A percentile compares a stretch with the other conserved stretches of the same genome.
phyloP scores from a whole-genome alignment of 1,140 invertebrate species.

The Caenorhabditis brenneri region DNA sequence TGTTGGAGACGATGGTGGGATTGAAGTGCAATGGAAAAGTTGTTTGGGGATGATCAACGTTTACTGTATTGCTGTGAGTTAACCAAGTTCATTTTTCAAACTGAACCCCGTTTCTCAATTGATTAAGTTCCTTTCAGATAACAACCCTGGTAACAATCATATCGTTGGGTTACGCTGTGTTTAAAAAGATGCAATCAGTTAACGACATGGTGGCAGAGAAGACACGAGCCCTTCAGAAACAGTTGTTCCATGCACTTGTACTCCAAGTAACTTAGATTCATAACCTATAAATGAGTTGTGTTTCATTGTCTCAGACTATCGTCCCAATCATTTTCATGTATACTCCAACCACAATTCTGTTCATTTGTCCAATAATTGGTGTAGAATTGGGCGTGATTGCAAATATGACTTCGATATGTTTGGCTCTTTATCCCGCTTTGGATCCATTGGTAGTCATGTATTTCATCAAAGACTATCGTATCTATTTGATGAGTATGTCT shows the following conservation, averaged over 20 bases:
- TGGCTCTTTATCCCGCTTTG: not conserved
- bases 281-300: not conserved
- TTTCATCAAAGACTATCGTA: not conserved
- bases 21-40: slow-evolving; percentile 9
- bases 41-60: slow-evolving; percentile 6
- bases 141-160: slow-evolving; percentile 2
- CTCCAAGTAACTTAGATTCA: not conserved
- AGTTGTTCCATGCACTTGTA: slow-evolving; percentile 24
- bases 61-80: not conserved
- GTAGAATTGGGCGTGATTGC: not conserved
- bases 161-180: not conserved
- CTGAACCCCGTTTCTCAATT: not conserved
- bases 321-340: slow-evolving; percentile 16
- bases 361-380: slow-evolving; percentile 1
- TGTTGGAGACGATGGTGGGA: not conserved
- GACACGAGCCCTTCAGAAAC: not conserved
- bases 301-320: not conserved
- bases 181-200: slow-evolving; percentile 18
- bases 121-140: not conserved
- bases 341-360: not conserved
- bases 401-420: not conserved
- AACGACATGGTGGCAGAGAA: slow-evolving; percentile 17
- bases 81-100: not conserved
- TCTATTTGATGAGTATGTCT: not conserved
- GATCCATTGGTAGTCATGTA: not conserved